These are phyloP conservation scores for Bujurquina vittata DNA, from an alignment of 2,113 vertebrate genomes.

Conservation along the genomic window DNA sequence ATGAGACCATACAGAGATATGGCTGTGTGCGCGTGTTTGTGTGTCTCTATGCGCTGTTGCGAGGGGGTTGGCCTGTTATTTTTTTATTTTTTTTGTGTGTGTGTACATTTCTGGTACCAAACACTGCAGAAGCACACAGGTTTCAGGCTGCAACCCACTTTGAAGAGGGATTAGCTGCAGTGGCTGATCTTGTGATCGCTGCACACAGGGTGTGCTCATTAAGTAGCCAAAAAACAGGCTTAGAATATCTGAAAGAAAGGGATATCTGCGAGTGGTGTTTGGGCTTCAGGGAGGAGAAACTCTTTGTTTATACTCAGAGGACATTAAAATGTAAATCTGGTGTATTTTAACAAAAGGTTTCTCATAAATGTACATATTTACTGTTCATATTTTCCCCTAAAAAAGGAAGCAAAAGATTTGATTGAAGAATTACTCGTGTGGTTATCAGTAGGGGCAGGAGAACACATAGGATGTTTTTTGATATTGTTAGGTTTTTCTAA, in stretches of 20 bases:
- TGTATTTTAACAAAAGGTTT: not conserved
- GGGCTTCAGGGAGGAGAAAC: not conserved
- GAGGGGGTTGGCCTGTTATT: not conserved
- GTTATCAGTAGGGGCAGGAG: not conserved
- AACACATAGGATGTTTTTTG: not conserved
- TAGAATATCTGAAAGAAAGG: slow-evolving; percentile 21
- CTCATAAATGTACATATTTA: slow-evolving; percentile 1
- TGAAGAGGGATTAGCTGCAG: slow-evolving; percentile 46
- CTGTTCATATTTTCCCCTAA: not conserved
- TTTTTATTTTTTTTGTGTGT: not conserved
- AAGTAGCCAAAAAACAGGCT: slow-evolving; percentile 21
- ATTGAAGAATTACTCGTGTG: not conserved
- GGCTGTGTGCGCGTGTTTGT: not conserved
- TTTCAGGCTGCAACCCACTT: slow-evolving; percentile 37
- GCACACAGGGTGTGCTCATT: slow-evolving; percentile 43
- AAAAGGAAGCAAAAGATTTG: not conserved
- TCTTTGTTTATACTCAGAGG: not conserved
- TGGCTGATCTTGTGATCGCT: slow-evolving; percentile 48
- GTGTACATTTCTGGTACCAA: slow-evolving; percentile 29
- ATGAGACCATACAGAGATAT: slow-evolving; percentile 63
- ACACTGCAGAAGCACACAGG: slow-evolving; percentile 11
- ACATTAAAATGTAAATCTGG: not conserved
- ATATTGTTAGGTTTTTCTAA: not conserved
- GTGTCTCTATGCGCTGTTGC: not conserved
- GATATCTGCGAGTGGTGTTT: not conserved